Conservation (phyloP, 2,888 invertebrate genomes). For the Caenorhabditis sp. region DNA sequence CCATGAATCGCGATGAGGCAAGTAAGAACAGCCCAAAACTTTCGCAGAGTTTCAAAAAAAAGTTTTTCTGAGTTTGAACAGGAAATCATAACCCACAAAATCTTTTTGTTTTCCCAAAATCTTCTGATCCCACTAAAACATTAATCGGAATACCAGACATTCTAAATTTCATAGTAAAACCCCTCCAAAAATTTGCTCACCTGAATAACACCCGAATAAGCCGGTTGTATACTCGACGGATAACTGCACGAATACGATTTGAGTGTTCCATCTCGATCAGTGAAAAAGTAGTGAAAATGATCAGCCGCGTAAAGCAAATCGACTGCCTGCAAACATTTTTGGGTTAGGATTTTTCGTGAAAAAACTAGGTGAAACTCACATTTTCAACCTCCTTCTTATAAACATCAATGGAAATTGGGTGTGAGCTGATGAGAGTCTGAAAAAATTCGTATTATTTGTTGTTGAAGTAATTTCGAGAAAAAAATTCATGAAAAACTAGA, state of each 20-base stretch:
- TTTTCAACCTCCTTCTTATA: conserved; percentile 49
- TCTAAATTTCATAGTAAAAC: too few species aligned
- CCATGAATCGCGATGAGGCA: too few species aligned
- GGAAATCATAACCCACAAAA: too few species aligned
- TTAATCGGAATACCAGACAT: too few species aligned
- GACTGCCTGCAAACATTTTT: conserved; percentile 49
- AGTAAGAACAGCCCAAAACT: too few species aligned
- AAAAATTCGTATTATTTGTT: too few species aligned
- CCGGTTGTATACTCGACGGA: conserved; percentile 69
- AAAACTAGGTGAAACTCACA: conserved; percentile 15
- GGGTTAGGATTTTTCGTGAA: background rate
- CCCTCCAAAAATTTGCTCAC: conserved; percentile 14
- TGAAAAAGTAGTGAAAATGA: conserved; percentile 71
- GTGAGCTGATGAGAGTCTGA: conserved; percentile 52
- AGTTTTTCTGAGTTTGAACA: too few species aligned
- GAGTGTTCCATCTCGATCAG: conserved; percentile 69
- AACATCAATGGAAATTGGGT: conserved; percentile 44
- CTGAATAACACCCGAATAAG: conserved; percentile 71
- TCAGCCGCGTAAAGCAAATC: conserved; percentile 65
- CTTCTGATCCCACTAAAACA: too few species aligned
- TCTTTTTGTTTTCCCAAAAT: too few species aligned
- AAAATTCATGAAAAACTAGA: too few species aligned
- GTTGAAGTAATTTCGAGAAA: too few species aligned
- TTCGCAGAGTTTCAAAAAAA: too few species aligned
- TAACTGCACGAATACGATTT: conserved; percentile 70